phyloP scores from a whole-genome alignment of 37 sponge, comb jelly and placozoan species.

The Beroe ovata region DNA sequence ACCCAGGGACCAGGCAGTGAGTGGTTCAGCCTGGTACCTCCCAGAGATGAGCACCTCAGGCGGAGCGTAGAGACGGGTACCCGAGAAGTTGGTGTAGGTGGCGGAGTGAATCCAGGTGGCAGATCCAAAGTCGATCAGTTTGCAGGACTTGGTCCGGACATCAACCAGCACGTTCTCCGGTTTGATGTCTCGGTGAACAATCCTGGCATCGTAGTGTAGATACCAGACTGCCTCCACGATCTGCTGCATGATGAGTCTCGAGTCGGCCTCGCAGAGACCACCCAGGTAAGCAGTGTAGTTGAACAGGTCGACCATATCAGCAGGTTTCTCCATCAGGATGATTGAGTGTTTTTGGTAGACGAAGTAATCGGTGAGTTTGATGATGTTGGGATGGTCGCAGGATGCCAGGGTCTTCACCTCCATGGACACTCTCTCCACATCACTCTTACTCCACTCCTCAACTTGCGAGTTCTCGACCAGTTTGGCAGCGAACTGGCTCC shows the following conservation, averaged over 20 bases:
- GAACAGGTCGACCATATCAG: slow-evolving; percentile 5
- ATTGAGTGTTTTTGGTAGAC: slow-evolving; percentile 13
- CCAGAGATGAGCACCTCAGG: slow-evolving; percentile 13
- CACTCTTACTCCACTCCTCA: background rate
- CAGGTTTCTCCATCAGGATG: too few species aligned
- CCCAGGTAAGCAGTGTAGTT: slow-evolving; percentile 60
- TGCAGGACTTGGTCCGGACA: background rate
- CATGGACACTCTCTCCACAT: slow-evolving; percentile 41
- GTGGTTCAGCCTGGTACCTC: background rate
- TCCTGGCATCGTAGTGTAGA: slow-evolving; percentile 12
- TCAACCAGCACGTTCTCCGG: too few species aligned
- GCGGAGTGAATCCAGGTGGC: slow-evolving; percentile 39
- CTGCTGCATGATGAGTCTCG: background rate
- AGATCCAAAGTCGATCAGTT: slow-evolving; percentile 47
- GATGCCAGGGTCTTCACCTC: slow-evolving; percentile 32
- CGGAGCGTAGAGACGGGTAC: slow-evolving; percentile 41
- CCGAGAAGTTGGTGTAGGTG: slow-evolving; percentile 10
- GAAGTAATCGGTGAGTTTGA: slow-evolving; percentile 41
- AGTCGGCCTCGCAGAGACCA: slow-evolving; percentile 5
- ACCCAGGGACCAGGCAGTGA: slow-evolving; percentile 25
- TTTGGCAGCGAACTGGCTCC: too few species aligned
- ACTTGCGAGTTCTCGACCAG: background rate
- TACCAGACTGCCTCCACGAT: background rate
- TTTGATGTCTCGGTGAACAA: slow-evolving; percentile 31
- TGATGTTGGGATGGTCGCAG: slow-evolving; percentile 51